A percentile compares a stretch with the other conserved stretches of the same genome.
Evolutionary conservation across 2,888 invertebrate species (phyloP).

Genomic region (Trissonchulus sp.): DNA sequence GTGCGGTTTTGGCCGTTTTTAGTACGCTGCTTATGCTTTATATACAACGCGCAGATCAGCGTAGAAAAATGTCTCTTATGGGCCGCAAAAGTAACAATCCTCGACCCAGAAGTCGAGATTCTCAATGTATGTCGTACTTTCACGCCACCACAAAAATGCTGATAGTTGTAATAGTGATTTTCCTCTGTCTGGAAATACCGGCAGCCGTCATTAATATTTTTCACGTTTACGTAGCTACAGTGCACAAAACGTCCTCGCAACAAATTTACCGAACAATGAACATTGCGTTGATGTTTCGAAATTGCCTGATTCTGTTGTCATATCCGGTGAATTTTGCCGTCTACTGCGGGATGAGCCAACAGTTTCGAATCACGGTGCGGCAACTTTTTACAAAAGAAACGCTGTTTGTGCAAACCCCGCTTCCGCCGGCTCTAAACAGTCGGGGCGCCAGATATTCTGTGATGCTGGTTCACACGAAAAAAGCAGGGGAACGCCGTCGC

Average conservation of each 20-base stretch:
- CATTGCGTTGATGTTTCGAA: conserved; percentile 60
- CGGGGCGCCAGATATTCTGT: background rate
- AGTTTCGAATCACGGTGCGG: conserved; percentile 64
- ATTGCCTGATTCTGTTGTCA: conserved; percentile 81
- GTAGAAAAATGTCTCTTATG: background rate
- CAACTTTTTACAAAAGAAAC: conserved; percentile 41
- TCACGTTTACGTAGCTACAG: conserved; percentile 34
- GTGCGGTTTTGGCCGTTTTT: conserved; percentile 6
- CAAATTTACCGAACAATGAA: conserved; percentile 14
- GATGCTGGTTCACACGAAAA: background rate
- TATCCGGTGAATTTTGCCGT: conserved; percentile 86
- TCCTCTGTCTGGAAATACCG: conserved; percentile 56
- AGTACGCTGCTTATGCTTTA: background rate
- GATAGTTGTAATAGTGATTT: conserved; percentile 55
- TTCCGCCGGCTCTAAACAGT: background rate
- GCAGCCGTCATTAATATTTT: conserved; percentile 50
- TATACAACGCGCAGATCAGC: background rate
- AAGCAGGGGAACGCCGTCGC: too few species aligned
- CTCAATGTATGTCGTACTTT: background rate
- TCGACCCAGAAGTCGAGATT: background rate
- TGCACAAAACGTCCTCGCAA: background rate
- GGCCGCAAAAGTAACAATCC: background rate
- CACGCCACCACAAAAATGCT: conserved; percentile 52
- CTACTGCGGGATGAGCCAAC: conserved; percentile 88
- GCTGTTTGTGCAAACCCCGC: background rate